These are phyloP conservation scores for Myotis pilosus DNA, from an alignment of 2,797 vertebrate genomes.

Conservation along the genomic window DNA sequence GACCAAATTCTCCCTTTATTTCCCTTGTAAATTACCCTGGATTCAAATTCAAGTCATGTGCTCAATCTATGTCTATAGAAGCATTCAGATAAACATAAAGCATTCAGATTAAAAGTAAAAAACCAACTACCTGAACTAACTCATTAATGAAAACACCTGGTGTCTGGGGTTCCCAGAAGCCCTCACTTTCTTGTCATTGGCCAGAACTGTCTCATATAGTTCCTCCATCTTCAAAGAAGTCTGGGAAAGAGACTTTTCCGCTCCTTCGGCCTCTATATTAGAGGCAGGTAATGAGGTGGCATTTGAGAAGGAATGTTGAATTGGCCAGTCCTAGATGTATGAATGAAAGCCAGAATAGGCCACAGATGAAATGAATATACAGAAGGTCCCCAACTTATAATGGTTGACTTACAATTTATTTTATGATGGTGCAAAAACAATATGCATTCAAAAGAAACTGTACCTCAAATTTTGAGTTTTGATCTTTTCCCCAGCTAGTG, in stretches of 20 bases:
- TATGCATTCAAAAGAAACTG: neutral
- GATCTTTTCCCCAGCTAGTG: neutral
- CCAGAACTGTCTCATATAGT: neutral
- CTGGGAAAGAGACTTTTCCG: neutral
- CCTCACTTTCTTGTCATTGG: neutral
- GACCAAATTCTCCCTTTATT: slow-evolving; percentile 62
- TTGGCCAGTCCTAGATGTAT: neutral
- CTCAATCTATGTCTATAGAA: neutral
- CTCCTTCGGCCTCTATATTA: neutral
- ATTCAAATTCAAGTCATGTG: neutral
- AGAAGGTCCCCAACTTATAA: neutral
- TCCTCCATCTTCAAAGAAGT: neutral
- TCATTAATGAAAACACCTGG: neutral
- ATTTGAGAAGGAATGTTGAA: neutral
- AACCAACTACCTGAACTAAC: neutral
- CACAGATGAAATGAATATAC: neutral
- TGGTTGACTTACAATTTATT: neutral
- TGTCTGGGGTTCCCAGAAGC: neutral
- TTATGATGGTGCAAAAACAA: neutral
- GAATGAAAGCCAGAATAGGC: neutral
- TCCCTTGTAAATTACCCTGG: slow-evolving; percentile 57
- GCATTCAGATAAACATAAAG: slow-evolving; percentile 24
- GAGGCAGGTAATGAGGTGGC: neutral
- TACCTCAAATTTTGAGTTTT: neutral
- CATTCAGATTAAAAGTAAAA: slow-evolving; percentile 23